Evolutionary conservation across 2,113 vertebrate species (phyloP), one percentile per base, ranked within the genome.

Genomic region (Ciconia stormi): DNA sequence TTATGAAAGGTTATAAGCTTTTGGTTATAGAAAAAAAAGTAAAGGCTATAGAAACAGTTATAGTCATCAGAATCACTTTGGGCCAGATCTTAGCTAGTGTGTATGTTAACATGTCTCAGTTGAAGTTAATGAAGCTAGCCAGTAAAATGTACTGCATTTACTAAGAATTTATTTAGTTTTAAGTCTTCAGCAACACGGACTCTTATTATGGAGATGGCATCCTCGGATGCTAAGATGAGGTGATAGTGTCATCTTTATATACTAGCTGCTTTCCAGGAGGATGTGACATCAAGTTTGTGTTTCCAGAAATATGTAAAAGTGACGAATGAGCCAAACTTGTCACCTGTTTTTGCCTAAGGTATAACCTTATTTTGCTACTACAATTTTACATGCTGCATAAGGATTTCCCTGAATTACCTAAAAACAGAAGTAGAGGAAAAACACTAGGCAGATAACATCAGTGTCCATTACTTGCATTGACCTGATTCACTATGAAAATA

Each of bases 401-500:
- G 81, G 95, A 83, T 97, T 97, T 93, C 58, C 76, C 87, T 94
- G 92, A 82, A 94, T 86, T 92, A 70, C 77, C 50, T 82, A 82
- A 87, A 95, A 92, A 89, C 58, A 93, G 95, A 86, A 69, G 49
- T 71, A 70, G 38, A 82, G 63, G 88, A 85, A 94, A 93, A 98
- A 97, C 96, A 95, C 32, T 84, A 27, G 87, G 70, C 90, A 90
- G 89, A 88, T 95, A 84, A 86, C 92, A 90, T 42, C 83, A 44
- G 87, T 94, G 93, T 95, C 87, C 58, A 29, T 91, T 97, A 84
- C 96, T 96, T 89, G 73, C 74, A 58, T 81, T 95, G 90, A 93
- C 76, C 87, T 97, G 97, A 98, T 98, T 98, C 98, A 98, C 95
- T 97, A 71, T 82, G 96, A 97, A 98, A 98, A 98, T 97, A 97